Evolutionary conservation across 2,888 invertebrate species (phyloP), one percentile per base, ranked within the genome.

Genomic region (Andrena flavipes): DNA sequence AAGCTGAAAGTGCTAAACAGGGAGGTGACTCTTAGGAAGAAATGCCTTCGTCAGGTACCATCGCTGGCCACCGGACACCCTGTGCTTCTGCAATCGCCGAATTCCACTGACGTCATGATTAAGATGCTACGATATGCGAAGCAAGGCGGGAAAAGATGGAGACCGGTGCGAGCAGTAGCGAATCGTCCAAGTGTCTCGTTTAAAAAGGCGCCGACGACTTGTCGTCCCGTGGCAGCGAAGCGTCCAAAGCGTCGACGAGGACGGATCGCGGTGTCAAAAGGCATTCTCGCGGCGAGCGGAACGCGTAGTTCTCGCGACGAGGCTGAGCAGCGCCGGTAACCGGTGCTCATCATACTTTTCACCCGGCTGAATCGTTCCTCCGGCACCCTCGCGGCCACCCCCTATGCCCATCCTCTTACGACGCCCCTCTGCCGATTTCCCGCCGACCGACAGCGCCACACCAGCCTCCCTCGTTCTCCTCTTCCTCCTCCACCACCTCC

Each of bases 361-460:
- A 78, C 83, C 84, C 73, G 65, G 75, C 67, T 80, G 76, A 84
- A 83, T 76, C 76, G 83, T 69, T 76, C 48, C 80, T 70, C 76
- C 62, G 79, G 54, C 80, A 75, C 76, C 79, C 76, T 80, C 73
- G 70, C 72, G 76, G 35, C 84, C 76, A 72, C 76, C 80, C 59
- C 56, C 69, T 54, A 62, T 70, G 70, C 80, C 77, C 84, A 72
- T 87, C 80, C 78, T 73, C 69, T 76, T 76, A 59, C 68, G 70
- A 68, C 70, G 30, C 71, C 75, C 51, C 63, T 70, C 63, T 69
- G 26, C 65, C 84, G 76, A 76, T 82, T 33, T 35, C 20, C 62
- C 33, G 62, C 62, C 62, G 42, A 10, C 33, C 71, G 91, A 90
- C 91, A 91, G 90, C 87, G 84, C 77, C 86, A 84, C 84, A 30